Conservation (phyloP, 2,888 invertebrate species). For the Clitarchus hookeri region DNA sequence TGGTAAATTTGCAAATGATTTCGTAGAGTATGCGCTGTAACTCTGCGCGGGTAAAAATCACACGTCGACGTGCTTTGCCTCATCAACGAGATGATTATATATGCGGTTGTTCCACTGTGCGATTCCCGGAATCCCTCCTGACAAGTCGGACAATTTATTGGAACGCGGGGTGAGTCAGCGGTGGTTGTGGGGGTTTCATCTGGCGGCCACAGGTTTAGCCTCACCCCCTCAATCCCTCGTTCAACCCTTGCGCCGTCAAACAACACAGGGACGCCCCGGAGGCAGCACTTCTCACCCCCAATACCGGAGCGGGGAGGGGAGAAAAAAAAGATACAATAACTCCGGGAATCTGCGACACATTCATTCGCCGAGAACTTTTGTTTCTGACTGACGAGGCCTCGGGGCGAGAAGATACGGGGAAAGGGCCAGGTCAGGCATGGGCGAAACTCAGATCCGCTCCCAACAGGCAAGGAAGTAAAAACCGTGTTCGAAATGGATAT, state of each 20-base stretch:
- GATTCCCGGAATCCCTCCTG: background rate
- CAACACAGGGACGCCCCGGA: background rate
- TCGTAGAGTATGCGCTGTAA: too few species aligned
- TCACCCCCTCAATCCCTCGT: background rate
- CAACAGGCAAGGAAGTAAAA: background rate
- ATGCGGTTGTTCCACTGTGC: background rate
- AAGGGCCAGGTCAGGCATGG: background rate
- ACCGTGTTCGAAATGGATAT: background rate
- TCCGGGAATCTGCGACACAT: background rate
- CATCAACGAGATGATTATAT: background rate
- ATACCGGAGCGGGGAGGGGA: background rate
- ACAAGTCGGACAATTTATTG: slow-evolving; percentile 14
- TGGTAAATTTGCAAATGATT: too few species aligned
- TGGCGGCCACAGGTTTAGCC: slow-evolving; percentile 14
- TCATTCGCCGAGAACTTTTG: slow-evolving; percentile 8
- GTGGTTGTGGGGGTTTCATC: background rate
- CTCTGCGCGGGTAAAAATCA: too few species aligned
- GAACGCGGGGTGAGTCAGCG: background rate
- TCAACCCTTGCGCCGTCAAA: background rate
- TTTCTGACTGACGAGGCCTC: background rate
- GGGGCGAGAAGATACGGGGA: background rate
- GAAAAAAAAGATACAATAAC: background rate
- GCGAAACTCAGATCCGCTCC: background rate
- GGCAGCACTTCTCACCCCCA: background rate
- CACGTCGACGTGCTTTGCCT: too few species aligned